Evolutionary conservation across 92 coral and sea anemone species (phyloP).

Genomic region (Zoanthus gigantus): DNA sequence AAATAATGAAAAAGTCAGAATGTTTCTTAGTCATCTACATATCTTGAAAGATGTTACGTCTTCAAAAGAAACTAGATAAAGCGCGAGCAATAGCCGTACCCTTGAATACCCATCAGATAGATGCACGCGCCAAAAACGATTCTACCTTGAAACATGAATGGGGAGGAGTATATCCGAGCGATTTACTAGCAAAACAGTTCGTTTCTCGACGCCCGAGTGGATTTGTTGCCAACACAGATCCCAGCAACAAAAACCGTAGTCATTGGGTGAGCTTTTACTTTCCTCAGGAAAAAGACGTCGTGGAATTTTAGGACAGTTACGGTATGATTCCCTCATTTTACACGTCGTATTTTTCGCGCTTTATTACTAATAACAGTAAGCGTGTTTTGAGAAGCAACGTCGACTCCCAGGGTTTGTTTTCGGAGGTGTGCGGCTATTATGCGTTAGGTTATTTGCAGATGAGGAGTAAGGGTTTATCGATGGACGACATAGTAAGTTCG

Average conservation of each 20-base stretch:
- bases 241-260: conserved; percentile 46
- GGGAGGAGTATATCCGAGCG: not conserved
- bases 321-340: conserved; percentile 32
- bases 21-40: too few species aligned
- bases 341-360: not conserved
- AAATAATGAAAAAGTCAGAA: too few species aligned
- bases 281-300: not conserved
- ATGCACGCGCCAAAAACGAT: too few species aligned
- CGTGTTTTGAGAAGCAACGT: too few species aligned
- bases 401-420: conserved; percentile 34
- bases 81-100: too few species aligned
- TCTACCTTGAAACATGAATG: too few species aligned
- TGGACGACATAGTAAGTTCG: not conserved
- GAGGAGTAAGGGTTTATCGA: conserved; percentile 17
- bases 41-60: too few species aligned
- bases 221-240: conserved; percentile 54
- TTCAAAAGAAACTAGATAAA: too few species aligned
- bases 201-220: not conserved
- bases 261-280: conserved; percentile 64
- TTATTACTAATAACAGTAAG: not conserved
- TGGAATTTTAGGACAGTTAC: conserved; percentile 62
- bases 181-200: not conserved
- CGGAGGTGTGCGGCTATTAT: conserved; percentile 55
- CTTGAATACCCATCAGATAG: too few species aligned
- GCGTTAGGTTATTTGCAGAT: conserved; percentile 38